These are phyloP conservation scores for Otolemur garnettii DNA, from an alignment of 2,113 vertebrate species.

Conservation along the genomic window DNA sequence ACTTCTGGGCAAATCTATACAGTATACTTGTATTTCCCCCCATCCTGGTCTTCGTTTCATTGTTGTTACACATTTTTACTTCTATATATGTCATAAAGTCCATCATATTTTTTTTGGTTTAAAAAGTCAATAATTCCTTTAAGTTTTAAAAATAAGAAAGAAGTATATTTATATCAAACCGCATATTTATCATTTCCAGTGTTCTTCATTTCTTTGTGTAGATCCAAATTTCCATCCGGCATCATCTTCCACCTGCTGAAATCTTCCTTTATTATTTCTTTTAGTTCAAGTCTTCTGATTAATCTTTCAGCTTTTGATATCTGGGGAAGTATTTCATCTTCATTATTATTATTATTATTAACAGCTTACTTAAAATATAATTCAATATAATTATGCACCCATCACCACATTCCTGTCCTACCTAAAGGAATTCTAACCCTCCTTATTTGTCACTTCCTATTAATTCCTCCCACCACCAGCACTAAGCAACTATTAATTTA, in stretches of 20 bases:
- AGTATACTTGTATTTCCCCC: neutral
- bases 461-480: no score
- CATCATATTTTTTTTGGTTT: neutral
- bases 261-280: neutral
- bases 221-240: neutral
- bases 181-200: neutral
- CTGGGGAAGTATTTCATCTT: neutral
- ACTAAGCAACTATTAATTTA: neutral
- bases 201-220: neutral
- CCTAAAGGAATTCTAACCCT: neutral
- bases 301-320: neutral
- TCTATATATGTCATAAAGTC: neutral
- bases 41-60: neutral
- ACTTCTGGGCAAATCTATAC: no score
- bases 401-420: neutral
- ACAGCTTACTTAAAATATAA: neutral
- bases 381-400: neutral
- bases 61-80: neutral
- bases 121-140: neutral
- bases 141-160: slow-evolving; percentile 1
- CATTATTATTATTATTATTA: neutral
- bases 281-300: neutral
- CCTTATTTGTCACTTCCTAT: neutral
- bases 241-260: neutral
- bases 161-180: neutral